These are phyloP conservation scores for Hetaerina americana DNA, from an alignment of 1,140 invertebrate species.

Conservation along the genomic window DNA sequence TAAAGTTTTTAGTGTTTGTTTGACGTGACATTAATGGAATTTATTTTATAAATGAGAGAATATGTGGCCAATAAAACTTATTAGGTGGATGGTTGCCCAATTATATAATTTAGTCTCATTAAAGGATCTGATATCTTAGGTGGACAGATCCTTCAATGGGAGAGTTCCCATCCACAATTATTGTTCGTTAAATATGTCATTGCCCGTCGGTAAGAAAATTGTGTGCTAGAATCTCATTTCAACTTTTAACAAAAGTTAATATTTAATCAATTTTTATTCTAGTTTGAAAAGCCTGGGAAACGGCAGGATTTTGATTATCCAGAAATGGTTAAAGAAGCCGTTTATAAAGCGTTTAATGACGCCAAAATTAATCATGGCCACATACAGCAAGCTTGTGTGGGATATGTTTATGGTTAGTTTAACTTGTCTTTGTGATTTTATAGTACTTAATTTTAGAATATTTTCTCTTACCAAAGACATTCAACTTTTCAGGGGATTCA, in stretches of 20 bases:
- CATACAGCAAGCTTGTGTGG: slow-evolving; percentile 80
- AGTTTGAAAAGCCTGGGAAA: slow-evolving; percentile 81
- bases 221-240: no score
- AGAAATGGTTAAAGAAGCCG: slow-evolving; percentile 86
- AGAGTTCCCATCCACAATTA: background rate
- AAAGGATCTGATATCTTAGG: background rate
- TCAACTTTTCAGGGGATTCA: slow-evolving; percentile 57
- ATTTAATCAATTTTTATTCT: slow-evolving; percentile 20
- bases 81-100: background rate
- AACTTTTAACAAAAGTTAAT: no score
- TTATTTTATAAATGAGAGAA: no score
- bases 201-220: no score
- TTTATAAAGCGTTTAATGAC: slow-evolving; percentile 78
- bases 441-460: slow-evolving; percentile 6
- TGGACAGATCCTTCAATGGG: background rate
- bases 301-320: slow-evolving; percentile 80
- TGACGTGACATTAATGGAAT: no score
- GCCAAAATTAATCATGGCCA: slow-evolving; percentile 64
- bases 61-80: no score
- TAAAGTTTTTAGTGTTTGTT: no score
- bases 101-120: slow-evolving; percentile 5
- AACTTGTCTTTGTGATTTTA: slow-evolving; percentile 2
- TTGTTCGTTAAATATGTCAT: no score
- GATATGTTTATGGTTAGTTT: slow-evolving; percentile 78
- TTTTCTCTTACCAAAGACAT: background rate